Evolutionary conservation across 1,140 invertebrate species (phyloP).

Genomic region (Stegodyphus mimosarum): DNA sequence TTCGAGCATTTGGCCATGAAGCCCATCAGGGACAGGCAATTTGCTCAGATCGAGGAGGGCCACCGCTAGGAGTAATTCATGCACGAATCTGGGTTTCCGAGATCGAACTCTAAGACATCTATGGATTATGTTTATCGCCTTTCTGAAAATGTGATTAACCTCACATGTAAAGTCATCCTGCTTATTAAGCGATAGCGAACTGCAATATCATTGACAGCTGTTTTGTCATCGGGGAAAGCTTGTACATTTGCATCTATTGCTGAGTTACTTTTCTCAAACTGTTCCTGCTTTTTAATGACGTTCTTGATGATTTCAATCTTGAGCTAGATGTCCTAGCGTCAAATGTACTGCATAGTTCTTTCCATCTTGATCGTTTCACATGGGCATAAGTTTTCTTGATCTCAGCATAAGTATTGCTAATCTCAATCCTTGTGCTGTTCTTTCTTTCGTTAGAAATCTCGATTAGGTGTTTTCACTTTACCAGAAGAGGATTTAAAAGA

Average conservation of each 20-base stretch:
- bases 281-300: background rate
- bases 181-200: background rate
- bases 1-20: background rate
- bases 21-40: background rate
- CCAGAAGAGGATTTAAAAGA: too few species aligned
- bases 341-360: too few species aligned
- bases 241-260: background rate
- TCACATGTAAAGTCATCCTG: background rate
- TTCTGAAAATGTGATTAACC: background rate
- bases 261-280: background rate
- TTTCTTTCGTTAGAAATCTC: background rate
- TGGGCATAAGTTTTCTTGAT: background rate
- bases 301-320: background rate
- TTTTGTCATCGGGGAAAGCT: background rate
- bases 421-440: background rate
- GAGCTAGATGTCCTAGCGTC: too few species aligned
- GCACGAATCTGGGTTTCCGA: background rate
- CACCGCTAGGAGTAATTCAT: background rate
- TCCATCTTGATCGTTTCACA: background rate
- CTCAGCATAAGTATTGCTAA: background rate
- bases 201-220: background rate
- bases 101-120: background rate
- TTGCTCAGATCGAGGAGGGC: background rate
- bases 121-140: background rate
- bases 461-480: too few species aligned